These are phyloP conservation scores for Chaunax sp. DNA, from an alignment of 2,797 vertebrate genomes.

Conservation along the genomic window DNA sequence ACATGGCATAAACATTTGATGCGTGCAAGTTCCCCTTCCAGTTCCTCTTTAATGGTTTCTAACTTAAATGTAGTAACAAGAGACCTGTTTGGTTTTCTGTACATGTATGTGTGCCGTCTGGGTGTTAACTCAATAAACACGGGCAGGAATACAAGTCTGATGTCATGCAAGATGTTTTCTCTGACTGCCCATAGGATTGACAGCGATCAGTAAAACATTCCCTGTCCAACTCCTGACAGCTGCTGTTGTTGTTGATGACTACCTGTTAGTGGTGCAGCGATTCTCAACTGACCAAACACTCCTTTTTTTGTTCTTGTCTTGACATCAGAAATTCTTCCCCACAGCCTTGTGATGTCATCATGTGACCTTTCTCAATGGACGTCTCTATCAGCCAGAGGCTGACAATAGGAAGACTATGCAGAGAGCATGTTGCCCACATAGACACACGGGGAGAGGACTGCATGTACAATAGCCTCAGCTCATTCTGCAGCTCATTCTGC, in stretches of 20 bases:
- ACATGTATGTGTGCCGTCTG: too few species aligned
- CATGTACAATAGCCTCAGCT: neutral
- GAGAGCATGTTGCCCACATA: constrained; percentile 24
- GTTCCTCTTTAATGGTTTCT: too few species aligned
- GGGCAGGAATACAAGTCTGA: too few species aligned
- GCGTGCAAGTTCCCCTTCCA: too few species aligned
- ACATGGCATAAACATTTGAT: too few species aligned
- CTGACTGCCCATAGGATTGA: too few species aligned
- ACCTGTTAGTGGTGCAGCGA: constrained; percentile 2
- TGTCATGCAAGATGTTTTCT: too few species aligned
- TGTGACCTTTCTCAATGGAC: constrained; percentile 71
- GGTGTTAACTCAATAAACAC: too few species aligned
- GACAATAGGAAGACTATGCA: constrained; percentile 62
- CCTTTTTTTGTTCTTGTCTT: constrained; percentile 20
- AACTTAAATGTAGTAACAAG: too few species aligned
- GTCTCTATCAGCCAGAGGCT: constrained; percentile 54
- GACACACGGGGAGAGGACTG: neutral
- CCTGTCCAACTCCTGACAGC: neutral
- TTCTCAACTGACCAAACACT: neutral
- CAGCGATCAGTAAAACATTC: too few species aligned
- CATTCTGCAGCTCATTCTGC: neutral
- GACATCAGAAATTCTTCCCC: constrained; percentile 52
- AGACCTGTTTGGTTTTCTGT: too few species aligned
- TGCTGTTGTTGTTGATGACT: neutral
- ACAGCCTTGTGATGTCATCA: constrained; percentile 62